Evolutionary conservation across 2,888 invertebrate species (phyloP).

Genomic region (Pediacus dermestoides): DNA sequence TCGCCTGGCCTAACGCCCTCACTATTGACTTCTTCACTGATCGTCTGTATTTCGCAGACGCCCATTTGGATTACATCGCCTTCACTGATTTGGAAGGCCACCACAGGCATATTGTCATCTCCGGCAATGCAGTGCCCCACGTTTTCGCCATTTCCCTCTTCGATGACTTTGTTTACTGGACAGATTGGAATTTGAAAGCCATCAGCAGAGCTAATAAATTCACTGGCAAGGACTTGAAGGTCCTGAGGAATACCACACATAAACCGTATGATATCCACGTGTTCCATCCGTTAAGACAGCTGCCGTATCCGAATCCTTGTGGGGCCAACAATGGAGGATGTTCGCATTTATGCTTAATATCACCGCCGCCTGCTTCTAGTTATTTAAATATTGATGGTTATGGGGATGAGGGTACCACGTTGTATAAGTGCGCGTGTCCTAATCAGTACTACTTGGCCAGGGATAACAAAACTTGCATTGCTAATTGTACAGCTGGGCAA

Average conservation of each 20-base stretch:
- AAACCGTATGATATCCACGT: slow-evolving; percentile 92
- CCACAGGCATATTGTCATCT: slow-evolving; percentile 77
- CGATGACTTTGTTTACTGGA: slow-evolving; percentile 93
- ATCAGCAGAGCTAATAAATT: slow-evolving; percentile 91
- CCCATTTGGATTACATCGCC: slow-evolving; percentile 96
- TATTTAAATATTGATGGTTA: slow-evolving; percentile 75
- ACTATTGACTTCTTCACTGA: slow-evolving; percentile 96
- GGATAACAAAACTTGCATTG: slow-evolving; percentile 83
- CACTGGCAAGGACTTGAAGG: slow-evolving; percentile 69
- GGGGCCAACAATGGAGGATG: slow-evolving; percentile 91
- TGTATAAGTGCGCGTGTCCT: slow-evolving; percentile 88
- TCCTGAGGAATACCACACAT: slow-evolving; percentile 87
- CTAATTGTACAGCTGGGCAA: slow-evolving; percentile 91
- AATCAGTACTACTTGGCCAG: slow-evolving; percentile 84
- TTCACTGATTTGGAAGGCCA: slow-evolving; percentile 90
- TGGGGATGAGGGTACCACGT: slow-evolving; percentile 69
- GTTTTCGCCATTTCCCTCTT: slow-evolving; percentile 93
- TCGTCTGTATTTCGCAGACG: slow-evolving; percentile 95
- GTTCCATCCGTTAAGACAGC: slow-evolving; percentile 84
- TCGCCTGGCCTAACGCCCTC: slow-evolving; percentile 98
- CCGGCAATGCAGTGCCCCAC: slow-evolving; percentile 83
- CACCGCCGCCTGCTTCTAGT: slow-evolving; percentile 74
- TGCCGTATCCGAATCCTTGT: slow-evolving; percentile 86
- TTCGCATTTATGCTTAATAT: slow-evolving; percentile 89
- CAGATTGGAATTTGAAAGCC: slow-evolving; percentile 96